Evolutionary conservation across 2,797 vertebrate species (phyloP), one percentile per base, ranked within the genome.

Genomic region (Coregonus sp.): DNA sequence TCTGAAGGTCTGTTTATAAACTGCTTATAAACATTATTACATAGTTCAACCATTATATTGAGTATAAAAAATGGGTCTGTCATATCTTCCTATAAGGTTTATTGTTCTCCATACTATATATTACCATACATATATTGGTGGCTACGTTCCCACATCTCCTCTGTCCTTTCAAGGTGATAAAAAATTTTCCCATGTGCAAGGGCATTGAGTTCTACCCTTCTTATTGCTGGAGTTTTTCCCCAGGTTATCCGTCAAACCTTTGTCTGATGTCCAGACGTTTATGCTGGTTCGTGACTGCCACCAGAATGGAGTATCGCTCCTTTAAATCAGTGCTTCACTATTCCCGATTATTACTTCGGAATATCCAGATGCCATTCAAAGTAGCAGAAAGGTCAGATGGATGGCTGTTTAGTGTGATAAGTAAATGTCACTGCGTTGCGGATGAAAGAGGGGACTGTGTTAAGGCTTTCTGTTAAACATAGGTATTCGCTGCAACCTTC

Each of bases 301-400:
- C 40, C 51, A 14, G 29, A 40, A 35, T 51, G 25, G 51, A 71
- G 18, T 92, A 92, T 94, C 92, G 63, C 70, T 20, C 54, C 66
- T 72, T 83, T 63, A 69, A 70, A 93, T 94, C 92, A 0, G 66
- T 76, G 84, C 89, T 79, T 89, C 89, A 82, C 72, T 83, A 15
- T 75, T 75, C 69, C 70, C n/a, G 88, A 88, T 91, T 89, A 90
- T 92, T 92, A 89, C 78, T 40, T 86, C 84, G 80, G 91, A 92
- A 93, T 91, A 93, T 93, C 89, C 92, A 89, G 93, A 92, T 91
- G 90, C 91, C 92, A 93, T 93, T 94, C 91, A 94, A 92, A 89
- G 90, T 85, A 86, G 89, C 86, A 78, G 82, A 93, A 94, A 94
- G 94, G 94, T 95, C 93, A 94, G 91, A 86, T 85, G 67, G 76